Evolutionary conservation across 2,113 vertebrate genomes (phyloP).

Genomic region (Gulo gulo): DNA sequence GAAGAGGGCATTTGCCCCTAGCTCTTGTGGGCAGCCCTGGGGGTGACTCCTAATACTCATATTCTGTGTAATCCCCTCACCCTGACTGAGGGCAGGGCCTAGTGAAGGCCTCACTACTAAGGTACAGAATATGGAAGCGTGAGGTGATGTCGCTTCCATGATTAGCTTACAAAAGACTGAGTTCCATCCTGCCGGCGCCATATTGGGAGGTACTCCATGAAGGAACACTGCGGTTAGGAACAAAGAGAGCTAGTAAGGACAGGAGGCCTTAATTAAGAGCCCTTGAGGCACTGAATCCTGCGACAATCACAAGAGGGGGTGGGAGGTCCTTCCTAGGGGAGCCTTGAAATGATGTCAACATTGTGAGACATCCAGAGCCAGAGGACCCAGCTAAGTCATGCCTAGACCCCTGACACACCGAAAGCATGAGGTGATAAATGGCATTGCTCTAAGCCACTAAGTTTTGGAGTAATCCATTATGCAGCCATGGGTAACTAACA

Average conservation of each 20-base stretch:
- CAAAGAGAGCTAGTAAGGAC: neutral
- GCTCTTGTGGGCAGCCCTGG: neutral
- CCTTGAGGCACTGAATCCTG: neutral
- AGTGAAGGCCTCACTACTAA: neutral
- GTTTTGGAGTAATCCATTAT: neutral
- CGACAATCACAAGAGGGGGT: fast-evolving
- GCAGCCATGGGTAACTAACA: neutral
- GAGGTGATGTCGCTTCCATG: too few relatives aligned
- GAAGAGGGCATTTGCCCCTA: neutral
- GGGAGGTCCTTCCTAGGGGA: neutral
- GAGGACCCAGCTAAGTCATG: neutral
- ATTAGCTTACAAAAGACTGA: neutral
- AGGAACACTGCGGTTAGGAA: neutral
- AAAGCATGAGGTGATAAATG: neutral
- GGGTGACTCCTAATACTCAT: neutral
- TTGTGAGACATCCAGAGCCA: neutral
- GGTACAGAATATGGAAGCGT: neutral
- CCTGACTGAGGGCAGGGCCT: too few relatives aligned
- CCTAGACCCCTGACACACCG: neutral
- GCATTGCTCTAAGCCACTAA: too few relatives aligned
- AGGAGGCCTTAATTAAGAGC: neutral
- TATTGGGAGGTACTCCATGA: neutral
- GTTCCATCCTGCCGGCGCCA: neutral
- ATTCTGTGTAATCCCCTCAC: neutral
- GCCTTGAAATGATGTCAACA: neutral